Evolutionary conservation across 2,888 invertebrate species (phyloP).

Genomic region (Venusia cambrica): DNA sequence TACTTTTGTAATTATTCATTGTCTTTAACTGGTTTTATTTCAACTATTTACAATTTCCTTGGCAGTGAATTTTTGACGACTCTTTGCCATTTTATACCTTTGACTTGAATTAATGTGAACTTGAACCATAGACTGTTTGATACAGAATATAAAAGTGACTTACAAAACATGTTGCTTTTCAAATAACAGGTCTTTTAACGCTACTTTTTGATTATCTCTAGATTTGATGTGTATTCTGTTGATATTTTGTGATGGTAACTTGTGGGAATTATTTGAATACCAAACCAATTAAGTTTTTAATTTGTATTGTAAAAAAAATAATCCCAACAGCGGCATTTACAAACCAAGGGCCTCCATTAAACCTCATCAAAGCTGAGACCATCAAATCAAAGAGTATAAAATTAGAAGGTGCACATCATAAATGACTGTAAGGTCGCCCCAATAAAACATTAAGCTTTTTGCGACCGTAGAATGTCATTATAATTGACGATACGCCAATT

Average conservation of each 20-base stretch:
- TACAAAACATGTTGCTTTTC: no score
- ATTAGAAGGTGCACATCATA: conserved; percentile 20
- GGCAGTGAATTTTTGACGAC: no score
- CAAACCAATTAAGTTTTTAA: conserved; percentile 17
- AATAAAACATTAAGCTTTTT: conserved; percentile 38
- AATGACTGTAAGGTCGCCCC: conserved; percentile 17
- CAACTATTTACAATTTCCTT: no score
- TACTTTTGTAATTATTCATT: no score
- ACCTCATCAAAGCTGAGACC: conserved; percentile 26
- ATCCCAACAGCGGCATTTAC: conserved; percentile 21
- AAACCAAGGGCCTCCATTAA: conserved; percentile 26
- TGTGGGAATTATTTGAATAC: conserved; percentile 15
- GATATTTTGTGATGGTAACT: conserved; percentile 13
- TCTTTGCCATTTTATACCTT: no score
- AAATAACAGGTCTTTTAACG: no score
- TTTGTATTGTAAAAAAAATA: conserved; percentile 22
- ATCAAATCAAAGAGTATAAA: conserved; percentile 30
- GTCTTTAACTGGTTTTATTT: no score
- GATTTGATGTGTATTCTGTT: neutral
- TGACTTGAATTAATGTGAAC: no score
- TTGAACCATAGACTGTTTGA: no score
- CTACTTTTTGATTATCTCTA: conserved; percentile 1
- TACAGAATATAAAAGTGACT: no score
- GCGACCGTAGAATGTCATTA: conserved; percentile 47
- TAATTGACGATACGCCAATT: conserved; percentile 53